These are phyloP conservation scores for Hymenochirus boettgeri DNA, from an alignment of 2,113 vertebrate species.

Conservation along the genomic window DNA sequence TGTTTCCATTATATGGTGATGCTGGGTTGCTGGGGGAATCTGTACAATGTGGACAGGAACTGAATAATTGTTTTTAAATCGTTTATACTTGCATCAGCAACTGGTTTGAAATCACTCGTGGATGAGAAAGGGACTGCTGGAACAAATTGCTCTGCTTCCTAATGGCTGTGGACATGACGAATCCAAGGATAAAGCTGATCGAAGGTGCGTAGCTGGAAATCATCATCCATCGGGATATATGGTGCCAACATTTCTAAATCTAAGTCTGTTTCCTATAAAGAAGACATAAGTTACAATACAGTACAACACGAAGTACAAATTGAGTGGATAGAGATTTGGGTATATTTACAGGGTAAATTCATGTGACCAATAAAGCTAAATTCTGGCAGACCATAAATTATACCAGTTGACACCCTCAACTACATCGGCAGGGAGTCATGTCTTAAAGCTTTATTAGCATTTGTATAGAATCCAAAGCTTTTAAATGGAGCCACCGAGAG, in stretches of 20 bases:
- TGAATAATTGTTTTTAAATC: slow-evolving; percentile 54
- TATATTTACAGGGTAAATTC: no score
- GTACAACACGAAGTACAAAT: no score
- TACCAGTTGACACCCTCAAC: no score
- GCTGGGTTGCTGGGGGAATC: slow-evolving; percentile 61
- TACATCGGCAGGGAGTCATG: no score
- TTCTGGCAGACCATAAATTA: no score
- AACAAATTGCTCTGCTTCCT: slow-evolving; percentile 48
- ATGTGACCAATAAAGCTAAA: no score
- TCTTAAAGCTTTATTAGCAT: no score
- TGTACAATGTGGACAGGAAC: slow-evolving; percentile 54
- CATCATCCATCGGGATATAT: slow-evolving; percentile 97
- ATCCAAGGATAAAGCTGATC: slow-evolving; percentile 71
- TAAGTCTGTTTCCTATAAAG: slow-evolving; percentile 74
- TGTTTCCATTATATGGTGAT: slow-evolving; percentile 59
- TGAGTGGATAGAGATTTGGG: no score
- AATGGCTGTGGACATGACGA: slow-evolving; percentile 53
- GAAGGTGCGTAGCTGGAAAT: slow-evolving; percentile 86
- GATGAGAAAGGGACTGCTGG: slow-evolving; percentile 39
- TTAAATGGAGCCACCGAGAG: no score
- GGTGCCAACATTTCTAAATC: slow-evolving; percentile 96
- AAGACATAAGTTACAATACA: no score
- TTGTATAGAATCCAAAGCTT: no score
- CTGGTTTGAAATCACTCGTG: slow-evolving; percentile 53
- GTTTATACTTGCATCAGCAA: slow-evolving; percentile 49